A percentile compares a stretch with the other conserved stretches of the same genome.
phyloP scores from a whole-genome alignment of 2,113 vertebrate species.

The Monarcha castaneiventris region DNA sequence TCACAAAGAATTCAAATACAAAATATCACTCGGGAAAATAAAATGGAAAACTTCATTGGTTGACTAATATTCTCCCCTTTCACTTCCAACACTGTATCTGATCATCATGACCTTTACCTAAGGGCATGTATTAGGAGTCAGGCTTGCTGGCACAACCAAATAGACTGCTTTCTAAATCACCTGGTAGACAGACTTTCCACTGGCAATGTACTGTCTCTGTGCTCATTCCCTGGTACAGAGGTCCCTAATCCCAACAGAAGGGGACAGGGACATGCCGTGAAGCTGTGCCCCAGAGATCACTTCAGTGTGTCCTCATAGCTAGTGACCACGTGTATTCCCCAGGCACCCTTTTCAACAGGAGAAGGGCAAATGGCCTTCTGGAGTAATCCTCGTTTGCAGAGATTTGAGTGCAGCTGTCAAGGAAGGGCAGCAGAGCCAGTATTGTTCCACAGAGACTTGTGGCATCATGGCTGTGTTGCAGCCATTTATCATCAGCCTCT shows the following conservation, averaged over 20 bases:
- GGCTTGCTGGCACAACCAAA: not conserved
- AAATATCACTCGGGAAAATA: not conserved
- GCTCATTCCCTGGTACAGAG: not conserved
- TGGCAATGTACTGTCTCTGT: not conserved
- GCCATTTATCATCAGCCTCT: slow-evolving; percentile 50
- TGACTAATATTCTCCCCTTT: not conserved
- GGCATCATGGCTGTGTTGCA: slow-evolving; percentile 27
- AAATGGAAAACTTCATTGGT: not conserved
- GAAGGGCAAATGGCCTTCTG: not conserved
- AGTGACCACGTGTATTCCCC: not conserved
- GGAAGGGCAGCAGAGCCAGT: not conserved
- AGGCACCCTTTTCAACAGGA: not conserved
- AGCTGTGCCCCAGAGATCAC: not conserved
- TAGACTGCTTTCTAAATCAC: not conserved
- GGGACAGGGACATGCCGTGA: not conserved
- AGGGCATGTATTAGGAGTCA: not conserved
- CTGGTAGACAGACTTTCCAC: not conserved
- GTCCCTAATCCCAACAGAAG: not conserved
- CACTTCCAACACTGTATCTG: not conserved
- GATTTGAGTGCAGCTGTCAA: slow-evolving; percentile 25
- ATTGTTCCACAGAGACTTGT: slow-evolving; percentile 42
- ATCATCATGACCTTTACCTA: not conserved
- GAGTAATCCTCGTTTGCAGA: not conserved
- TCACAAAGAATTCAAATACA: not conserved
- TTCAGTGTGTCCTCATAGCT: not conserved